Base-by-base conservation (phyloP, 2,113 vertebrate species). In the Penelope pileata region DNA sequence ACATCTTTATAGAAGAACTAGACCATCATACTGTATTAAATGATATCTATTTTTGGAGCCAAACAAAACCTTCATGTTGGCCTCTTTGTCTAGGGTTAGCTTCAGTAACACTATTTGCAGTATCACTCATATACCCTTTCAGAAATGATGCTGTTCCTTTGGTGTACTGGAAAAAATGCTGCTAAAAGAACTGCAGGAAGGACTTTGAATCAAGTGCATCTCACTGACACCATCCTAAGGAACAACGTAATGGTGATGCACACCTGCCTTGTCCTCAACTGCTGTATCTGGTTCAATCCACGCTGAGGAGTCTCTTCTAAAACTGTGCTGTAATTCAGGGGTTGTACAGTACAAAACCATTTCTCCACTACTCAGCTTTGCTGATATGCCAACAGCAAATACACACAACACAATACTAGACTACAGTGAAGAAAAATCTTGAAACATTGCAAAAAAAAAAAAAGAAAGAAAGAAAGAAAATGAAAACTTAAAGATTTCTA, bases 71-170 rank as follows among this genome's bases (percentile, higher is more conserved):
- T 3, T 64, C 23, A 34, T 60, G 47, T 47, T 56, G 74, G 54
- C 18, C 27, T 45, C n/a, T 43, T 43, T 54, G 6, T 29, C 45
- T 66, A 9, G 27, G 38, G n/a, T 51, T 38, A 76, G 38, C 15
- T 26, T 38, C 81, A 64, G 51, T 23, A 75, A 38, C 32, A 47
- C 10, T 8, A 22, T 26, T 59, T 29, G 32, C 54, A 16, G 2
- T 26, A 23, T 45, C n/a, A 59, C 21, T 5, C 26, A 17, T 1
- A 17, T 0, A 36, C 19, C 40, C 26, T 48, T 5, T 0, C 30
- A 78, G 38, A 81, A 89, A 78, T 32, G 0, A 32, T 7, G 7
- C 14, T 40, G 5, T 48, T 58, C n/a, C n/a, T 77, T 76, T 29
- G 18, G 6, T 27, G 7, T 17, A 53, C 54, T 1, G 3, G 53